These are phyloP conservation scores for Lepidurus apus DNA, from an alignment of 1,140 invertebrate genomes.

Conservation along the genomic window DNA sequence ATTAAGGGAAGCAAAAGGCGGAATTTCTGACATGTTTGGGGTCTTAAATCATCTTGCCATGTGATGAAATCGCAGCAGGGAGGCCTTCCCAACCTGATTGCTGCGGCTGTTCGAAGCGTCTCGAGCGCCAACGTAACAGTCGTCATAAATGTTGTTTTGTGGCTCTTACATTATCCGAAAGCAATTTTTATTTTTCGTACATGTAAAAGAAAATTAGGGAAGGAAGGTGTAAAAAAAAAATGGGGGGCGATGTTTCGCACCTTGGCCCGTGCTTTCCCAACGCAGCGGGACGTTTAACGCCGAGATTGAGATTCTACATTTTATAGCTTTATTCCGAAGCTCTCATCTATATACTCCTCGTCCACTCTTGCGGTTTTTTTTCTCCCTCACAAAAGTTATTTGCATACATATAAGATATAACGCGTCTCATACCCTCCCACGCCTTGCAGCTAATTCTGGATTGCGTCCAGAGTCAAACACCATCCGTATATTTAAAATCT, in stretches of 20 bases:
- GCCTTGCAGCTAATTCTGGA: background rate
- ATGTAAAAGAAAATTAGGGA: background rate
- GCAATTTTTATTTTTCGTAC: background rate
- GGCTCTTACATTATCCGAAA: background rate
- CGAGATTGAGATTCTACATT: constrained; percentile 19
- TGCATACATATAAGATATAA: constrained; percentile 22
- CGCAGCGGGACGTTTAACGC: constrained; percentile 5
- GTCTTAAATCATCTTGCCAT: constrained; percentile 9
- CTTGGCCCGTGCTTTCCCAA: background rate
- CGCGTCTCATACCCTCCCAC: background rate
- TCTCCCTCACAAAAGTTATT: background rate
- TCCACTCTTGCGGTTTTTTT: background rate
- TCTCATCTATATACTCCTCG: background rate
- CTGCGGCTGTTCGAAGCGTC: constrained; percentile 16
- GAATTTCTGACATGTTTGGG: constrained; percentile 15
- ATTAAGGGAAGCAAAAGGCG: background rate
- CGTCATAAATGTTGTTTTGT: constrained; percentile 18
- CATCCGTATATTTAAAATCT: background rate
- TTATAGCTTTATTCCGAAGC: constrained; percentile 2
- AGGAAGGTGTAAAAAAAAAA: constrained; percentile 10
- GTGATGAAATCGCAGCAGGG: constrained; percentile 20
- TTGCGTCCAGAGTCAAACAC: background rate
- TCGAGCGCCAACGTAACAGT: constrained; percentile 18
- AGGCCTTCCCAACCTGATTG: constrained; percentile 17
- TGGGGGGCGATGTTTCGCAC: constrained; percentile 1